Conservation (phyloP, 2,113 vertebrate genomes). For the Dipodomys stephensi region DNA sequence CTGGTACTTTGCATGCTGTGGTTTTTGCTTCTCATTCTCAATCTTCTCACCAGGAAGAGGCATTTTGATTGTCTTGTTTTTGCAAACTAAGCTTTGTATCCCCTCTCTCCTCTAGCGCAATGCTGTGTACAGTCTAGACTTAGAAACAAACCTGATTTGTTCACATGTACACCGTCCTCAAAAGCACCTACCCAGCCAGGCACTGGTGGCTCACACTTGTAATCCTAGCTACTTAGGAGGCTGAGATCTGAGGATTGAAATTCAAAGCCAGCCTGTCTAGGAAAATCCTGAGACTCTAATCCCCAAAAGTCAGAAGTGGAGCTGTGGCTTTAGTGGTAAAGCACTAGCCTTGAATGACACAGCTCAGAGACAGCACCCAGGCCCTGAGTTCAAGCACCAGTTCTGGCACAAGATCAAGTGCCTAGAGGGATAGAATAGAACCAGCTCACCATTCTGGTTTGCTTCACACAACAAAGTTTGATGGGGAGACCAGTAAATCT, state of each 20-base stretch:
- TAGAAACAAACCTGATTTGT: not conserved
- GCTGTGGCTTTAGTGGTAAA: too few species aligned
- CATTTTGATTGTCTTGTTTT: not conserved
- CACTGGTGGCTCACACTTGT: not conserved
- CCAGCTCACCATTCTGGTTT: not conserved
- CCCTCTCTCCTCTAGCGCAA: not conserved
- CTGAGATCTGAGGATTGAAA: too few species aligned
- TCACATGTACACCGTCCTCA: not conserved
- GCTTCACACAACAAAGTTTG: not conserved
- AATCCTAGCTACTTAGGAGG: not conserved
- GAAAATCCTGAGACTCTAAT: too few species aligned
- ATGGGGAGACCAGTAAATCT: not conserved
- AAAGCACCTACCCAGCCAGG: not conserved
- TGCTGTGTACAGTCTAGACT: not conserved
- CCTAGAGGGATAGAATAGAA: not conserved
- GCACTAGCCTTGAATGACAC: too few species aligned
- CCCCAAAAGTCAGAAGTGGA: too few species aligned
- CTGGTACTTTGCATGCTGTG: fast-evolving
- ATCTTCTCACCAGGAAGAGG: not conserved
- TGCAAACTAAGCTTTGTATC: not conserved
- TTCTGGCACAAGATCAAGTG: not conserved
- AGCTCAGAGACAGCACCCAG: too few species aligned
- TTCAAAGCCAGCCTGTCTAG: too few species aligned
- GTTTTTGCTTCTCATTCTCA: not conserved
- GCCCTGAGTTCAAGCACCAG: too few species aligned